Conservation (phyloP, 2,113 vertebrate genomes). For the Grammatotria lemairii region DNA sequence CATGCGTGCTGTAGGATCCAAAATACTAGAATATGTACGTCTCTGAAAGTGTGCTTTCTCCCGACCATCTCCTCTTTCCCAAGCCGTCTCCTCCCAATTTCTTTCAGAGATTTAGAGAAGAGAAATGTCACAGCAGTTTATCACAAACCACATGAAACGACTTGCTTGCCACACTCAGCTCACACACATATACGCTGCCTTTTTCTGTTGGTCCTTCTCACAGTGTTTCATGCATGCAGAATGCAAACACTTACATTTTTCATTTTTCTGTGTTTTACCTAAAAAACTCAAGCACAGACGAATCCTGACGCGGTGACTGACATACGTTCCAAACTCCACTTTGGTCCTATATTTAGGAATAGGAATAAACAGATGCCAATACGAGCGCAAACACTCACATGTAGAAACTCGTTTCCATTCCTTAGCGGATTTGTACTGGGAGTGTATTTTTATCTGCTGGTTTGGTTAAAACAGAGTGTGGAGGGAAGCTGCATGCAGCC, state of each 20-base stretch:
- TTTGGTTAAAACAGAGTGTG: conserved; percentile 59
- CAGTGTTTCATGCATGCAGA: neutral
- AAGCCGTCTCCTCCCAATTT: conserved; percentile 49
- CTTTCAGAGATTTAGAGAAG: conserved; percentile 48
- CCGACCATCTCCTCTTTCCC: conserved; percentile 44
- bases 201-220: neutral
- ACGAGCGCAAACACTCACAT: conserved; percentile 19
- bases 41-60: conserved; percentile 21
- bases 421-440: conserved; percentile 22
- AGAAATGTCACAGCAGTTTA: conserved; percentile 64
- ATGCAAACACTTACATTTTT: neutral
- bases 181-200: neutral
- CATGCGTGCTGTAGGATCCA: neutral
- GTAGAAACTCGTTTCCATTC: conserved; percentile 34
- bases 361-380: neutral
- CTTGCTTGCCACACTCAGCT: conserved; percentile 11
- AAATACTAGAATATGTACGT: neutral
- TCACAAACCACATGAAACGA: conserved; percentile 61
- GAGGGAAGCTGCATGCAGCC: conserved; percentile 57
- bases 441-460: conserved; percentile 61
- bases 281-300: neutral
- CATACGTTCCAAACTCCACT: neutral
- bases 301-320: neutral
- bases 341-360: neutral
- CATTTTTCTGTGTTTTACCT: neutral